phyloP scores from a whole-genome alignment of 2,888 invertebrate species.

The Entomobrya proxima region DNA sequence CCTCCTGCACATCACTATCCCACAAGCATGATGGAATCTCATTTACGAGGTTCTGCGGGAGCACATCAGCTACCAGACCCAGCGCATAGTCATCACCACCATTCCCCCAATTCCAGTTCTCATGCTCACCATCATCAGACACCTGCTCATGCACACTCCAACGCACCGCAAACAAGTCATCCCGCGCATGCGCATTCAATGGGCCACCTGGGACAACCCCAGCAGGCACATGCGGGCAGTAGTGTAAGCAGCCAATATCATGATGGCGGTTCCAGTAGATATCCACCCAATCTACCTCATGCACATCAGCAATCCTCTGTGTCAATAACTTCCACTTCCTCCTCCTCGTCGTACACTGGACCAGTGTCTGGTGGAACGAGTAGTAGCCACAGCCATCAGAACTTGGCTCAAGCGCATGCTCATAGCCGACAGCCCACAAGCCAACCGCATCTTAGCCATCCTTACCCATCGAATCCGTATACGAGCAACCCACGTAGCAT shows the following conservation, averaged over 20 bases:
- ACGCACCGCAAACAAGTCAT: constrained; percentile 61
- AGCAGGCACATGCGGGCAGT: constrained; percentile 60
- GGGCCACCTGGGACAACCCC: constrained; percentile 54
- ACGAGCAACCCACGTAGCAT: constrained; percentile 73
- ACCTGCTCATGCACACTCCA: constrained; percentile 62
- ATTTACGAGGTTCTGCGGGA: constrained; percentile 31
- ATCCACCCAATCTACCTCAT: constrained; percentile 69
- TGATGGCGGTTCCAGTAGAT: constrained; percentile 60
- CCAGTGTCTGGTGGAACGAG: constrained; percentile 6
- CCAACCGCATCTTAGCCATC: constrained; percentile 59
- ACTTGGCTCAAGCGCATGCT: constrained; percentile 67
- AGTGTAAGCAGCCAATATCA: constrained; percentile 65
- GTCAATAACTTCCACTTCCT: constrained; percentile 32
- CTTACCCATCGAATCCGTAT: constrained; percentile 73
- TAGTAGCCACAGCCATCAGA: constrained; percentile 39
- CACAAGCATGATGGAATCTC: constrained; percentile 39
- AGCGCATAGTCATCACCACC: constrained; percentile 63
- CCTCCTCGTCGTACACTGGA: constrained; percentile 38
- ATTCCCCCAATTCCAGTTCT: constrained; percentile 17
- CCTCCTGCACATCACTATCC: constrained; percentile 37
- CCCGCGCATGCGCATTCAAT: constrained; percentile 47
- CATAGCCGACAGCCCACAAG: constrained; percentile 56
- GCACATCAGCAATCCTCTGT: constrained; percentile 63
- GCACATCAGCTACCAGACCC: constrained; percentile 59
- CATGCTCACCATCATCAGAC: constrained; percentile 61